Evolutionary conservation across 64 coral and sea anemone genomes (phyloP), one percentile per base, ranked within the genome.

Genomic region (Platygyra sinensis): DNA sequence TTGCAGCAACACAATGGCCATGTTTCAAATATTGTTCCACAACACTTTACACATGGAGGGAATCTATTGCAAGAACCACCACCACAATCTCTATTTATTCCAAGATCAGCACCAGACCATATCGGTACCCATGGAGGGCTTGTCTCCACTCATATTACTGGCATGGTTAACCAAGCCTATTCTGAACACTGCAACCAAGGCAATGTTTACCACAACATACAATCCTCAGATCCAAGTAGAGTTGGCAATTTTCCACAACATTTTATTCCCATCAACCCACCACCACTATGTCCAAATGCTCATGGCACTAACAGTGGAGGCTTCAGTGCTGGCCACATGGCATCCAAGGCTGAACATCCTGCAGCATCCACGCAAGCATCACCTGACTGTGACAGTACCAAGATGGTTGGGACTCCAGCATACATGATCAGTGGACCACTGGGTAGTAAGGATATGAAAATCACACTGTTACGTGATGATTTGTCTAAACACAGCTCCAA

Each of bases 401-500:
- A 79, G 61, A 24, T 78, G 17, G 88, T 77, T 17, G 89, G 94
- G 32, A 88, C 67, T 88, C 92, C 95, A 19, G 95, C 95, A 36
- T 97, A 97, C 38, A 97, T 97, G 91, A 92, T 97, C 75, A 97
- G 95, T 86, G 95, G 95, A 24, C 77, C 91, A 60, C 92, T 92
- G 24, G 95, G 95, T 2, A 87, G 90, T 52, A 97, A 97, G 55
- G 95, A 97, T 25, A 97, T 97, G 95, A 94, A 94, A 55, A 97
- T 97, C n/a, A 97, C 95, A 3, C 55, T 94, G 18, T 61, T 97
- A 2, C 91, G 89, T 28, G 95, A 97, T 14, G 95, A 97, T 49
- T 63, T 97, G 59, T 90, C 95, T 16, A 97, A 97, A 80, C 95
- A 97, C 78, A 97, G 95, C 78, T 97, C 91, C 14, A 97, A 97